phyloP scores from a whole-genome alignment of 1,140 invertebrate species.

The Solenopsis invicta region DNA sequence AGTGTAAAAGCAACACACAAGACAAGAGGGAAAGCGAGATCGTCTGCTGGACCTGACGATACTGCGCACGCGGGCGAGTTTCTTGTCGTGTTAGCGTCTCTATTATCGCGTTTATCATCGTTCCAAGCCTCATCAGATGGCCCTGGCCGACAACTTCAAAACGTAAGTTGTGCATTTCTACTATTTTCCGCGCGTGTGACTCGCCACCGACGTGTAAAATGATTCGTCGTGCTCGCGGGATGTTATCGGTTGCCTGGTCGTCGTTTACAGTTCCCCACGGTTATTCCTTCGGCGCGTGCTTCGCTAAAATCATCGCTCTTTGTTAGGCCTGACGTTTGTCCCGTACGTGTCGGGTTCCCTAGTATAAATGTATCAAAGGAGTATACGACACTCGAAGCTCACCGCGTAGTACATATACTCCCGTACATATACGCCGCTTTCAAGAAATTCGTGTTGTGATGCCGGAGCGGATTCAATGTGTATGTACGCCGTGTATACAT shows the following conservation, averaged over 20 bases:
- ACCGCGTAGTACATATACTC: neutral
- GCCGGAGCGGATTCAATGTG: neutral
- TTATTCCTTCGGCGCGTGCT: slow-evolving; percentile 23
- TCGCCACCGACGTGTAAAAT: slow-evolving; percentile 67
- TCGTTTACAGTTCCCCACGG: slow-evolving; percentile 1
- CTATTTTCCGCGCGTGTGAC: slow-evolving; percentile 74
- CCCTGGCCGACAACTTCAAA: slow-evolving; percentile 85
- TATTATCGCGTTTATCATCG: neutral
- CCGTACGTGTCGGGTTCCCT: slow-evolving; percentile 57
- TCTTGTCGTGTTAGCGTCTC: neutral
- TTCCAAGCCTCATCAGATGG: slow-evolving; percentile 80
- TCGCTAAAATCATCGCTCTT: slow-evolving; percentile 73
- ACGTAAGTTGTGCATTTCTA: slow-evolving; percentile 83
- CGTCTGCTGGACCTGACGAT: neutral
- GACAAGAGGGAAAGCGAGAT: neutral
- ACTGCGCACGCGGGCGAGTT: neutral
- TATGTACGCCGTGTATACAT: neutral
- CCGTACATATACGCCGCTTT: no score
- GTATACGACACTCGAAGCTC: neutral
- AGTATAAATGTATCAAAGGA: slow-evolving; percentile 71
- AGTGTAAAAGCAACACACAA: neutral
- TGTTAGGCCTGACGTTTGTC: slow-evolving; percentile 76
- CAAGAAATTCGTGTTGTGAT: neutral
- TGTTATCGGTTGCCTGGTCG: slow-evolving; percentile 10
- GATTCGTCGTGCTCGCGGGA: slow-evolving; percentile 33